Percentiles rank a stretch among this genome's conserved stretches.
Evolutionary conservation across 2,113 vertebrate species (phyloP).

Genomic region (Chaetura pelagica): DNA sequence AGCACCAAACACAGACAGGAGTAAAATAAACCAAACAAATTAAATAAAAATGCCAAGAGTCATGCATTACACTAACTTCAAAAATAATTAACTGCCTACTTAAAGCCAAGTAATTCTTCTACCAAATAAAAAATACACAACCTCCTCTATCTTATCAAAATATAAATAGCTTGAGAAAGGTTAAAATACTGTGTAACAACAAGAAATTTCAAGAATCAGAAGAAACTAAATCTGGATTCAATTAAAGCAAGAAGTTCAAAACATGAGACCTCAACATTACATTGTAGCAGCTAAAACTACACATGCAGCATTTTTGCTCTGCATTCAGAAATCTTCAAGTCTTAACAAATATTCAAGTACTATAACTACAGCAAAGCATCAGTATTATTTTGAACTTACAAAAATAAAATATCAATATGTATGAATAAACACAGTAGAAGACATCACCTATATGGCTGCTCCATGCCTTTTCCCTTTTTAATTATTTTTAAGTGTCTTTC

Average conservation of each 20-base stretch:
- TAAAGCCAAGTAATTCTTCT: neutral
- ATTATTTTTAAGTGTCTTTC: neutral
- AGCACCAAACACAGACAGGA: neutral
- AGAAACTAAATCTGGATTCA: neutral
- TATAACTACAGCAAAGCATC: neutral
- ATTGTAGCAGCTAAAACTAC: neutral
- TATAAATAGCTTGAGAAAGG: neutral
- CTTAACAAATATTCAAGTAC: neutral
- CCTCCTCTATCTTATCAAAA: rapidly evolving
- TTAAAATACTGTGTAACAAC: neutral
- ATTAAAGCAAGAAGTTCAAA: neutral
- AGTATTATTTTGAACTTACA: neutral
- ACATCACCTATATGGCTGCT: neutral
- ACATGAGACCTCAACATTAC: neutral
- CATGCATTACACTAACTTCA: neutral
- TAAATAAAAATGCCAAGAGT: neutral
- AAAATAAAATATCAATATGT: neutral
- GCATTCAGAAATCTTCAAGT: neutral
- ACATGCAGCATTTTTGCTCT: neutral
- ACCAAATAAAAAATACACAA: neutral
- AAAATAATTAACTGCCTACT: neutral
- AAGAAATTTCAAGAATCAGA: neutral
- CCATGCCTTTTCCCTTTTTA: neutral
- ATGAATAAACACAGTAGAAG: neutral
- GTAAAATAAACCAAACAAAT: neutral